Base-by-base conservation (phyloP, 2,797 vertebrate species). In the Synaphobranchus kaupii region DNA sequence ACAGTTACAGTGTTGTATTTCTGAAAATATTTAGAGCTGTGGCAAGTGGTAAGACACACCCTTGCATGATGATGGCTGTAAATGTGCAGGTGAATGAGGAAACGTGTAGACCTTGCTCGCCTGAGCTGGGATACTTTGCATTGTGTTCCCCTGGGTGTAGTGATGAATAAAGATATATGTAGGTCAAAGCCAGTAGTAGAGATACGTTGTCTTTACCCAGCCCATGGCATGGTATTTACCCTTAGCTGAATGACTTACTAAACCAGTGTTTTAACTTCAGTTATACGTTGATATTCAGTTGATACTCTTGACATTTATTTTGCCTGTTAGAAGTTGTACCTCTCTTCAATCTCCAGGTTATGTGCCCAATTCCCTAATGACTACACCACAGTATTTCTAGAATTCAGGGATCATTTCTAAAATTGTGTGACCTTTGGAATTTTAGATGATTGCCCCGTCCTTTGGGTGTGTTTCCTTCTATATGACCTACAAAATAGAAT, bases 161-260 rank as follows among this genome's bases (percentile, higher is more conserved):
- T 50, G 34, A 54, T 86, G 84, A 87, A 60, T 85, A 58, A 34
- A 88, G 73, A 85, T 60, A 31, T 85, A 85, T 90, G 58, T 86
- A 76, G 89, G 83, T 86, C 87, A 86, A 28, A 50, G 88, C 44
- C 13, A 44, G 31, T 34, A 22, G 31, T 34, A 44, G 73, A 39
- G 34, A 76, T 44, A 39, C 17, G 34, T 76, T 76, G 15, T 76
- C 73, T 76, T 44, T 73, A 73, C 68, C 68, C 28, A 73, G 31
- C 34, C 34, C 73, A 44, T 76, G n/a, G 15, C 25, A 17, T 76
- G 34, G 73, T 44, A 44, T 76, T 44, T 44, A 13, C 28, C 68
- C 68, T 31, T n/a, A 34, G 10, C 68, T 31, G 25, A 15, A 25
- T 68, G 63, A 68, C 10, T 68, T 68, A 68, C 25, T 13, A 71